phyloP scores from a whole-genome alignment of 2,888 invertebrate genomes.

The Andrena bucephala region DNA sequence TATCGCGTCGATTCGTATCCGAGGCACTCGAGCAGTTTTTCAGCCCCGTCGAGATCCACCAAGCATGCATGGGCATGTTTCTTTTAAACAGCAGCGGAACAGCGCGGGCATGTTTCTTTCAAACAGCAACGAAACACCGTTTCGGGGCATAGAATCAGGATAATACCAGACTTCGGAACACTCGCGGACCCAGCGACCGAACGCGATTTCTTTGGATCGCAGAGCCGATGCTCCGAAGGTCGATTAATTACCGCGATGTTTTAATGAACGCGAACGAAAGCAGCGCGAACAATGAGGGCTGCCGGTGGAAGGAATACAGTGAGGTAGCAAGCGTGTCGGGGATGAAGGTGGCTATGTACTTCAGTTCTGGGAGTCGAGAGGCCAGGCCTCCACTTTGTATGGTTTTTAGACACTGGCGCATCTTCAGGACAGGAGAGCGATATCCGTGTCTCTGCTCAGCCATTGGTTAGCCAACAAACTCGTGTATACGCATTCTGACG shows the following conservation, averaged over 20 bases:
- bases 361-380: too few species aligned
- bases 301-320: too few species aligned
- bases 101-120: background rate
- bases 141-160: background rate
- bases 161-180: background rate
- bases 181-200: background rate
- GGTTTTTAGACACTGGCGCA: too few species aligned
- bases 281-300: too few species aligned
- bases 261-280: constrained; percentile 23
- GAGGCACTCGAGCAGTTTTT: constrained; percentile 1
- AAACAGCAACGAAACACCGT: too few species aligned
- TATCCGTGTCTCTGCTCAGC: too few species aligned
- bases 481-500: too few species aligned
- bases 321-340: too few species aligned
- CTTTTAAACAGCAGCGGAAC: constrained; percentile 1
- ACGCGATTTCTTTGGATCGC: background rate
- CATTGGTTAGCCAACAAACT: too few species aligned
- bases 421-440: too few species aligned
- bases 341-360: too few species aligned
- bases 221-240: background rate
- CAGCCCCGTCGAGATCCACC: background rate
- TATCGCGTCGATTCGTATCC: background rate
- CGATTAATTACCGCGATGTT: constrained; percentile 43
- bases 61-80: constrained; percentile 12
- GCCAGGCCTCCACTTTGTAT: too few species aligned